These are phyloP conservation scores for Rhinopomastus cyanomelas DNA, from an alignment of 2,113 vertebrate species.

Conservation along the genomic window DNA sequence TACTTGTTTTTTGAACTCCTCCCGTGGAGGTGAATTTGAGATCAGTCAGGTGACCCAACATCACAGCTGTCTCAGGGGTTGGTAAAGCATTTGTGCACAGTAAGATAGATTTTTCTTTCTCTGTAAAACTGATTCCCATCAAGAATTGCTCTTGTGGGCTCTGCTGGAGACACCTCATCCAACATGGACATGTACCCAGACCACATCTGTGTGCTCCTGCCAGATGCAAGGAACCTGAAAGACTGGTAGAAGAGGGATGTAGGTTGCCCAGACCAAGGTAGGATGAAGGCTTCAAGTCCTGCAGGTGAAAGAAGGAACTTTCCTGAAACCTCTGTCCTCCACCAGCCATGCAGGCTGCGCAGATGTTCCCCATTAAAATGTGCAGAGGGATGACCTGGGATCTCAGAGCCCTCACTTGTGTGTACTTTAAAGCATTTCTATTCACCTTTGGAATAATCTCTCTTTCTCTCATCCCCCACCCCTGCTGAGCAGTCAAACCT, in stretches of 20 bases:
- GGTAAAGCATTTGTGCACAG: neutral
- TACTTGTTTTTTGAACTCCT: too few relatives aligned
- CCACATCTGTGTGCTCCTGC: neutral
- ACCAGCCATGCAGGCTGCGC: accelerated
- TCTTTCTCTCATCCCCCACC: neutral
- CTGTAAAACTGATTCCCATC: neutral
- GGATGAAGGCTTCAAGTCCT: neutral
- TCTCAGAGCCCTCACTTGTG: neutral
- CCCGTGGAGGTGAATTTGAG: neutral
- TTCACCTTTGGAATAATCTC: neutral
- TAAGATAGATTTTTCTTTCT: neutral
- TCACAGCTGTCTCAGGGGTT: neutral
- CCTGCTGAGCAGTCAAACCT: neutral
- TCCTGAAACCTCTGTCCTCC: neutral
- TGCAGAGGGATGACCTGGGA: accelerated
- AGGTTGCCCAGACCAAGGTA: neutral
- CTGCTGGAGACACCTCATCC: neutral
- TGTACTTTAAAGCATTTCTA: neutral
- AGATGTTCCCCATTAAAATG: neutral
- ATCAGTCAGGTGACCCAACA: accelerated
- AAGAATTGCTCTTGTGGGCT: neutral
- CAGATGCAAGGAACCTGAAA: neutral
- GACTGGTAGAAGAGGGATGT: accelerated
- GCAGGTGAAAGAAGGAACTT: neutral
- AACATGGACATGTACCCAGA: too few relatives aligned